Evolutionary conservation across 1,140 invertebrate species (phyloP), one percentile per base, ranked within the genome.

Genomic region (Calliphora vicina): DNA sequence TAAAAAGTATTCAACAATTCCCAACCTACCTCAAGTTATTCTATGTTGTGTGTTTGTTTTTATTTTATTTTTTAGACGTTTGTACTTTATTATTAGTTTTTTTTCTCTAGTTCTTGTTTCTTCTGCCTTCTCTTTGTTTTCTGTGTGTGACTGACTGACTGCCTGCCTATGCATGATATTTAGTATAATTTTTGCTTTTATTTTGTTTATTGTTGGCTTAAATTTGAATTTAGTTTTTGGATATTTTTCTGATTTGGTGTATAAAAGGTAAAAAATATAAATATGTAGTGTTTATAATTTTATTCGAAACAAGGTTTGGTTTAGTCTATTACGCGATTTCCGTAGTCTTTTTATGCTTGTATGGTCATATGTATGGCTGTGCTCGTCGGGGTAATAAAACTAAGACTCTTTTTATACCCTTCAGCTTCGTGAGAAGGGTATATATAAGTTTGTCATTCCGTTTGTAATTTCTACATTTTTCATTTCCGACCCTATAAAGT

Each of bases 1-100:
- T 20, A 35, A 35, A 76, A n/a, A 29, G 10, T 20, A 26, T 20
- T 20, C 25, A 29, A 45, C 42, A 81, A 89, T 88, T 89, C 88
- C 88, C 88, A 89, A 89, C 88, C 88, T 89, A 89, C 88, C 88
- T 89, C 88, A 89, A 89, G 87, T 87, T 86, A 87, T 87, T 89
- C 88, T 89, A 85, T 86, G 87, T 89, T 89, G 88, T 86, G 86
- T 80, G 1, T 35, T 35, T 35, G 35, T 35, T 35, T 35, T 35
- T 35, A 8, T 10, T 35, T 35, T 35, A 35, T 35, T 35, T 35
- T 29, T 74, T 27, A 74, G 35, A 50, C 74, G 35, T 35, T 8
- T 35, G 35, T 35, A 35, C 35, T 35, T 35, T 15, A 74, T 35
- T 74, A 35, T 78, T 78, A 78, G 74, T 78, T 78, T 78, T 45